These are phyloP conservation scores for Etheostoma cragini DNA, from an alignment of 2,113 vertebrate species.

Conservation along the genomic window DNA sequence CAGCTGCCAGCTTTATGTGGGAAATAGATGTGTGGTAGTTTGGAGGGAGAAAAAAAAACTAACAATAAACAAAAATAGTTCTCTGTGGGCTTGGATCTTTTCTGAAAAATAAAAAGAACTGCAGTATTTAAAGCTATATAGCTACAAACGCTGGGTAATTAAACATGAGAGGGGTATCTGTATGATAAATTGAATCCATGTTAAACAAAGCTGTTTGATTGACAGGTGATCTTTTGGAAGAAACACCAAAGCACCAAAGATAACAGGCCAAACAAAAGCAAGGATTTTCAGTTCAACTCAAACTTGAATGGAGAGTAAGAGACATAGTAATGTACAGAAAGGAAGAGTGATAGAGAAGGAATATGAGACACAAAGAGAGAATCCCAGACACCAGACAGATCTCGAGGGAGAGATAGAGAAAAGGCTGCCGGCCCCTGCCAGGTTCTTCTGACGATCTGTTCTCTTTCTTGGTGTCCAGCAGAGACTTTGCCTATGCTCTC, in stretches of 20 bases:
- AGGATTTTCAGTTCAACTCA: neutral
- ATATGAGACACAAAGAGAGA: conserved; percentile 31
- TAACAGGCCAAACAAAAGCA: no score
- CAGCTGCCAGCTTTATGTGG: neutral
- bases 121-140: neutral
- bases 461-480: conserved; percentile 45
- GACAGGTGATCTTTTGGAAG: neutral
- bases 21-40: neutral
- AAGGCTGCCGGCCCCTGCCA: conserved; percentile 26
- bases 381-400: conserved; percentile 38
- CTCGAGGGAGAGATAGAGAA: conserved; percentile 23
- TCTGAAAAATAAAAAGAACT: neutral
- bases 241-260: neutral
- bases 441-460: conserved; percentile 34
- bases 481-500: conserved; percentile 41
- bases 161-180: neutral
- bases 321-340: conserved; percentile 6
- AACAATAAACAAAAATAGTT: neutral
- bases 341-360: neutral
- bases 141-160: neutral
- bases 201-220: neutral
- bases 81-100: neutral
- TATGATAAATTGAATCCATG: neutral
- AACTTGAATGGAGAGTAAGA: neutral
- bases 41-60: neutral